Evolutionary conservation across 1,140 invertebrate species (phyloP).

Genomic region (Heliconius nattereri): DNA sequence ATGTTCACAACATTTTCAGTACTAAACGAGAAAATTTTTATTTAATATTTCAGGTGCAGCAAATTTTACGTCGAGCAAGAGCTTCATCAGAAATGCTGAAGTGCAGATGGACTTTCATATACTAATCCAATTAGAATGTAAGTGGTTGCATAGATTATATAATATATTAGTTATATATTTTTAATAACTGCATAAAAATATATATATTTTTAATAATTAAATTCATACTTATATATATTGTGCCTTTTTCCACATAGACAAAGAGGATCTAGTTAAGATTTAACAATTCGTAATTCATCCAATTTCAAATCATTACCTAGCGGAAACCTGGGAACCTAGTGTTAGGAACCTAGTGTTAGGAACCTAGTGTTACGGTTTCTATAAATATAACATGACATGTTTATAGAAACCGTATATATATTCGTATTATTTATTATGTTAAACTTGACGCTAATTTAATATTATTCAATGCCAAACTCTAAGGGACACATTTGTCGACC

Average conservation of each 20-base stretch:
- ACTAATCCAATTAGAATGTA: neutral
- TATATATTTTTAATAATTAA: neutral
- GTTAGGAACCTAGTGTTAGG: no score
- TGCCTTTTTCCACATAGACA: no score
- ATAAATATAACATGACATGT: no score
- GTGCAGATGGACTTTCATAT: neutral
- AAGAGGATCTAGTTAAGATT: no score
- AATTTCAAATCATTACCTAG: no score
- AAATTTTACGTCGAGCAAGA: neutral
- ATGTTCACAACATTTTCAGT: neutral
- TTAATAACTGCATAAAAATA: neutral
- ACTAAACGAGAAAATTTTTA: neutral
- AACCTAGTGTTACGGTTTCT: no score
- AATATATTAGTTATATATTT: neutral
- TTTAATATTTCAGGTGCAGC: neutral
- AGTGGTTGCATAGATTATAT: neutral
- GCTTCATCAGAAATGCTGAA: constrained; percentile 12
- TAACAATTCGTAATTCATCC: no score
- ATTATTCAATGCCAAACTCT: neutral
- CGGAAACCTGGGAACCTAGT: no score
- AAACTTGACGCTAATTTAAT: neutral
- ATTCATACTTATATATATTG: no score
- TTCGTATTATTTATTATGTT: no score
- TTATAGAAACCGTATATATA: no score
- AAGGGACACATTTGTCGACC: neutral